Evolutionary conservation across 1,140 invertebrate genomes (phyloP).

Genomic region (Schlechtendalia chinensis): DNA sequence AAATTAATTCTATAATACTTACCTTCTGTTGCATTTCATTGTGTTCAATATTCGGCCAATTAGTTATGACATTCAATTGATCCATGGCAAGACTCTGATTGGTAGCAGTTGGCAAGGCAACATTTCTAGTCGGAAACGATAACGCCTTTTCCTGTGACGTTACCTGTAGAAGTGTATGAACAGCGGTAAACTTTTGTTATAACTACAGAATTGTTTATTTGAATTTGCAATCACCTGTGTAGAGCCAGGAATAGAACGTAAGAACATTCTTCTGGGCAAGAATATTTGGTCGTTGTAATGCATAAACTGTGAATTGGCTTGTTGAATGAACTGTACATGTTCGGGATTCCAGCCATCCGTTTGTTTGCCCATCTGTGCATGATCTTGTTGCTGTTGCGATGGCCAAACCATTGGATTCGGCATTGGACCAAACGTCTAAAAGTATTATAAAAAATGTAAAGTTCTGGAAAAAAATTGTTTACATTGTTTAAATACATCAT

Average conservation of each 20-base stretch:
- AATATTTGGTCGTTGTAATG: constrained; percentile 59
- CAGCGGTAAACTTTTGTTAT: not conserved
- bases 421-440: not conserved
- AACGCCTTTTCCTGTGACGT: constrained; percentile 54
- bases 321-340: constrained; percentile 20
- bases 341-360: constrained; percentile 42
- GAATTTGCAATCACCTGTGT: constrained; percentile 56
- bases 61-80: constrained; percentile 57
- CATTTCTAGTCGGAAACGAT: constrained; percentile 65
- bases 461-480: no score
- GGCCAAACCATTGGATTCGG: not conserved
- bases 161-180: not conserved
- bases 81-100: constrained; percentile 58
- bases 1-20: not conserved
- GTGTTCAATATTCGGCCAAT: constrained; percentile 55
- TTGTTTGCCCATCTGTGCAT: constrained; percentile 54
- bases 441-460: no score
- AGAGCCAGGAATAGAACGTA: constrained; percentile 57
- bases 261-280: constrained; percentile 58
- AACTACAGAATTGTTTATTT: constrained; percentile 2
- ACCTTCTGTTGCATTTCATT: constrained; percentile 55
- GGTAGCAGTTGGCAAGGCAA: constrained; percentile 58
- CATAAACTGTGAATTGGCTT: constrained; percentile 57
- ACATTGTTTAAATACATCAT: constrained; percentile 11
- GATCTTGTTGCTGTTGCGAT: constrained; percentile 45